phyloP scores from a whole-genome alignment of 1,140 invertebrate genomes.

The Papilio polyxenes region DNA sequence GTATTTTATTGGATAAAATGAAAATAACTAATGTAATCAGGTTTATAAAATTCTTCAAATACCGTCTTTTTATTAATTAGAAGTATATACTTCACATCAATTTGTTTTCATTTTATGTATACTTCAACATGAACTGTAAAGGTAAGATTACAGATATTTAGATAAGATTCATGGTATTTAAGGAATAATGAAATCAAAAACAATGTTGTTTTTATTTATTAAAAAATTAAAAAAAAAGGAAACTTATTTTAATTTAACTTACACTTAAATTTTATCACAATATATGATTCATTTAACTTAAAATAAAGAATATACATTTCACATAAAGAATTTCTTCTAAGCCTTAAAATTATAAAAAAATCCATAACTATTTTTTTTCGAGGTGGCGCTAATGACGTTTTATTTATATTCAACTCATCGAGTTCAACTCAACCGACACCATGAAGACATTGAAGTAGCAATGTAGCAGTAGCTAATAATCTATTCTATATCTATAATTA shows the following conservation, averaged over 20 bases:
- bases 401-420: neutral
- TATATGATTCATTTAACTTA: slow-evolving; percentile 9
- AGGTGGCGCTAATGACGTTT: slow-evolving; percentile 31
- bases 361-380: slow-evolving; percentile 12
- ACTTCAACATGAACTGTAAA: no score
- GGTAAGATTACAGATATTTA: neutral
- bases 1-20: neutral
- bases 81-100: neutral
- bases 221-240: slow-evolving; percentile 21
- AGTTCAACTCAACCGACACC: neutral
- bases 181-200: neutral
- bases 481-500: neutral
- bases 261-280: slow-evolving; percentile 34
- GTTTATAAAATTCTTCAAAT: neutral
- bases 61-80: neutral
- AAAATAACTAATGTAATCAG: neutral
- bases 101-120: no score
- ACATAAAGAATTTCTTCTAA: neutral
- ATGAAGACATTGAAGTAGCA: neutral
- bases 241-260: neutral
- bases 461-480: no score
- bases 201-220: neutral
- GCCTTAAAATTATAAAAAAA: neutral
- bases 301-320: no score
- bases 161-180: neutral